Percentiles rank a stretch among this genome's conserved stretches.
phyloP scores from a whole-genome alignment of 2,113 vertebrate genomes.

The Budorcas taxicolor region DNA sequence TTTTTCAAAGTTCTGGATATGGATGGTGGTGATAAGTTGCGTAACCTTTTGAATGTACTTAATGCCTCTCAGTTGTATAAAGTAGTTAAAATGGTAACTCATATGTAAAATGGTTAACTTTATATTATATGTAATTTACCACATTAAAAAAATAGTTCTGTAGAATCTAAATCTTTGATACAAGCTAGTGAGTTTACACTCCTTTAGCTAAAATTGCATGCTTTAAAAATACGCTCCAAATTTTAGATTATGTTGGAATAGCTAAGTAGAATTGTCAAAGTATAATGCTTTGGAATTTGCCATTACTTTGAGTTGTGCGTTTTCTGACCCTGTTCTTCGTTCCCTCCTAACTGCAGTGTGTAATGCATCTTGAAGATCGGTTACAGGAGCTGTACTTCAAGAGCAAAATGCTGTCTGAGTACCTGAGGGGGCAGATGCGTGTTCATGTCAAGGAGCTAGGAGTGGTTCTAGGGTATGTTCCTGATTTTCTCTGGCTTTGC shows the following conservation, averaged over 20 bases:
- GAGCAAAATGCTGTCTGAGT: slow-evolving; percentile 97
- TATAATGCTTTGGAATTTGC: neutral
- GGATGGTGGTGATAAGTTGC: neutral
- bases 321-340: slow-evolving; percentile 49
- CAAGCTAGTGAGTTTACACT: neutral
- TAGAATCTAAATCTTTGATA: neutral
- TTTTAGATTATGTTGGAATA: neutral
- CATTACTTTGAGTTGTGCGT: neutral
- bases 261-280: neutral
- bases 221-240: neutral
- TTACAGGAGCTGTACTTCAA: slow-evolving; percentile 99
- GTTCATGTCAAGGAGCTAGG: slow-evolving; percentile 98
- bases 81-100: neutral
- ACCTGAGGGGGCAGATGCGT: slow-evolving; percentile 96
- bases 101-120: neutral
- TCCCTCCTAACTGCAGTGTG: slow-evolving; percentile 83
- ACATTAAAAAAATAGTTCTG: neutral
- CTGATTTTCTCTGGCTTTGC: slow-evolving; percentile 15
- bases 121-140: neutral
- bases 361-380: slow-evolving; percentile 98
- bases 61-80: neutral
- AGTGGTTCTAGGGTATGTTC: slow-evolving; percentile 92
- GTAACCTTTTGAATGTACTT: neutral
- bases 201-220: neutral
- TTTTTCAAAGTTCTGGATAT: neutral